Conservation (phyloP, 2,888 invertebrate genomes). For the Heliconius hortense region DNA sequence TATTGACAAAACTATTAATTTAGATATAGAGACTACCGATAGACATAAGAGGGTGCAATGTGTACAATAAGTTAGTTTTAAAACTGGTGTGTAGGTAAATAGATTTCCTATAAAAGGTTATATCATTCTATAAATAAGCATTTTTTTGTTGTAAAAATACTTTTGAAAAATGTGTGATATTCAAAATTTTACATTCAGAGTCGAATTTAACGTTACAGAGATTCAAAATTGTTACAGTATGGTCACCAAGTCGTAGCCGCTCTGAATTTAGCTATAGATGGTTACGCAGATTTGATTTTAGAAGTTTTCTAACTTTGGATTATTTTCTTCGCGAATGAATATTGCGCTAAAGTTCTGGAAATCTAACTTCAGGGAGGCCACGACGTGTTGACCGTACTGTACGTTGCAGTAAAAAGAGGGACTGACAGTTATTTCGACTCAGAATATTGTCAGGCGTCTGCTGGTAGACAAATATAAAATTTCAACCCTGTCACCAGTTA, state of each 20-base stretch:
- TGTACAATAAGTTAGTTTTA: conserved; percentile 36
- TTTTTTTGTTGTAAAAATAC: conserved; percentile 57
- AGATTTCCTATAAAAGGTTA: conserved; percentile 47
- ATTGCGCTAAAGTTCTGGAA: no score
- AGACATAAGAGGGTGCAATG: conserved; percentile 38
- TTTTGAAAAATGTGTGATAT: conserved; percentile 62
- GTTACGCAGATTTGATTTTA: no score
- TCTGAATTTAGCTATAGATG: no score
- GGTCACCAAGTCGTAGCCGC: no score
- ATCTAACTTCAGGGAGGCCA: no score
- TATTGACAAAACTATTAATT: conserved; percentile 3
- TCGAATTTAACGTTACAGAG: conserved; percentile 33
- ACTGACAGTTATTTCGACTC: conserved; percentile 34
- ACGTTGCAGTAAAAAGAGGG: neutral
- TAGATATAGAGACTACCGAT: conserved; percentile 22
- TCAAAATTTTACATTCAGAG: conserved; percentile 47
- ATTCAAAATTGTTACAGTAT: neutral
- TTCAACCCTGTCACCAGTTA: conserved; percentile 77
- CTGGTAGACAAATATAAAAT: conserved; percentile 71
- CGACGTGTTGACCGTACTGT: neutral
- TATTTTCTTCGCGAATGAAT: no score
- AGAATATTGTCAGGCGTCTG: conserved; percentile 52
- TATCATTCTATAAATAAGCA: conserved; percentile 46
- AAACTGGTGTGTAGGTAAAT: conserved; percentile 43
- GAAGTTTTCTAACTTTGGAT: no score